These are phyloP conservation scores for Pagrus major DNA, from an alignment of 2,113 vertebrate genomes.

Conservation along the genomic window DNA sequence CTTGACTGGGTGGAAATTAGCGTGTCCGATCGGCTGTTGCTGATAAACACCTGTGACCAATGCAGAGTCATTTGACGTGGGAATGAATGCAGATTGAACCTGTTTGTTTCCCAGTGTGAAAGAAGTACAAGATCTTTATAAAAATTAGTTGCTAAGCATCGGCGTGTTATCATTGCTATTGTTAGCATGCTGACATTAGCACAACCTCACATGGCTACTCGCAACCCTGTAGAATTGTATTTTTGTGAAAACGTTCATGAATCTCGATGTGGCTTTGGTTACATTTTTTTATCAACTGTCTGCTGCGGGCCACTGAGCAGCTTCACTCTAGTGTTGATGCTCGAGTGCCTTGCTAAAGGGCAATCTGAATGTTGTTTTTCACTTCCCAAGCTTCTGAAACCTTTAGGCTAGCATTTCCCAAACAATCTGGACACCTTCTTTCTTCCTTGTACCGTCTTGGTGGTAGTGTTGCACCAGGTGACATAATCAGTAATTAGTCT, in stretches of 20 bases:
- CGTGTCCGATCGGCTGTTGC: too few species aligned
- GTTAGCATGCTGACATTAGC: neutral
- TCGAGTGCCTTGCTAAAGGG: slow-evolving; percentile 11
- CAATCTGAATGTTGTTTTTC: neutral
- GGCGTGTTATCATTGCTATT: neutral
- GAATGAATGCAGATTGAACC: too few species aligned
- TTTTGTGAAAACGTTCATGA: neutral
- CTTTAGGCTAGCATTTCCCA: neutral
- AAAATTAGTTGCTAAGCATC: neutral
- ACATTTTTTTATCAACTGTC: neutral
- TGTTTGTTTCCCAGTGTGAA: too few species aligned
- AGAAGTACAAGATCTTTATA: too few species aligned
- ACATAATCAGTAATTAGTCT: slow-evolving; percentile 50
- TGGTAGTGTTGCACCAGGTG: neutral
- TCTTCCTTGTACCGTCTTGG: neutral
- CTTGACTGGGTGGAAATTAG: too few species aligned
- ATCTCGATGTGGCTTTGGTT: neutral
- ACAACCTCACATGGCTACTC: neutral
- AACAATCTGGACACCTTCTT: neutral
- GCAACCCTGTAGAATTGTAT: neutral
- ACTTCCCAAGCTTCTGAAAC: slow-evolving; percentile 3
- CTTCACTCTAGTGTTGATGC: neutral
- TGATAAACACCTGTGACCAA: too few species aligned
- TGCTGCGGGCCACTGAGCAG: neutral
- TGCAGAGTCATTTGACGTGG: too few species aligned